Percentiles rank a stretch among this genome's conserved stretches.
These are phyloP conservation scores for Trisateles emortualis DNA, from an alignment of 2,888 invertebrate genomes.

Conservation along the genomic window DNA sequence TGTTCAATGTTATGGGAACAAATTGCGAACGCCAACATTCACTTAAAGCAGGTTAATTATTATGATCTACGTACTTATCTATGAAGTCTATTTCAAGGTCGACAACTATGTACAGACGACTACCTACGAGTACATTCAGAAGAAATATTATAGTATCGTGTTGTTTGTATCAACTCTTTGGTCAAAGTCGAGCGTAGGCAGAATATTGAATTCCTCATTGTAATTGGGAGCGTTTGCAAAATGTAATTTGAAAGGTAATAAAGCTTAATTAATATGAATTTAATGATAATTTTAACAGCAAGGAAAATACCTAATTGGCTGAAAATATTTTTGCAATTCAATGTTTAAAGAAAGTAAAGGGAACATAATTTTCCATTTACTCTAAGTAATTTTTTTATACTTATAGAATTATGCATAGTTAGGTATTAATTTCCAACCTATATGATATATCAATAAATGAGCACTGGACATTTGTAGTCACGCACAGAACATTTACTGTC, in stretches of 20 bases:
- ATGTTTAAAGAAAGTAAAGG: not conserved
- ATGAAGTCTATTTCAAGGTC: constrained; percentile 42
- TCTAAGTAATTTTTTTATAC: no score
- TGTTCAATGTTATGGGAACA: constrained; percentile 41
- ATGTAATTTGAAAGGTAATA: not conserved
- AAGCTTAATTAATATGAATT: not conserved
- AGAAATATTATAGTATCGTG: constrained; percentile 8
- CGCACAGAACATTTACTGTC: no score
- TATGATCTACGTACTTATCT: constrained; percentile 17
- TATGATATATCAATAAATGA: no score
- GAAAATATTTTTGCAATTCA: not conserved
- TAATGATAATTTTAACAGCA: not conserved
- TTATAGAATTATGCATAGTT: no score
- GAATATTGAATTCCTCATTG: constrained; percentile 10
- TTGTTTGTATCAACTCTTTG: constrained; percentile 30
- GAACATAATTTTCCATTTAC: no score
- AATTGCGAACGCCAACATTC: constrained; percentile 30
- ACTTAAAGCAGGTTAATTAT: constrained; percentile 24
- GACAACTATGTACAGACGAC: constrained; percentile 32
- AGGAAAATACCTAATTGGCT: not conserved
- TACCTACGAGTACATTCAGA: constrained; percentile 16
- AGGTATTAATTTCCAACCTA: no score
- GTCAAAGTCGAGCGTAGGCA: constrained; percentile 19
- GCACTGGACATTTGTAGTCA: no score
- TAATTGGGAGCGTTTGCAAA: constrained; percentile 9